Evolutionary conservation across 2,797 vertebrate genomes (phyloP), one percentile per base, ranked within the genome.

Genomic region (Perodicticus potto): DNA sequence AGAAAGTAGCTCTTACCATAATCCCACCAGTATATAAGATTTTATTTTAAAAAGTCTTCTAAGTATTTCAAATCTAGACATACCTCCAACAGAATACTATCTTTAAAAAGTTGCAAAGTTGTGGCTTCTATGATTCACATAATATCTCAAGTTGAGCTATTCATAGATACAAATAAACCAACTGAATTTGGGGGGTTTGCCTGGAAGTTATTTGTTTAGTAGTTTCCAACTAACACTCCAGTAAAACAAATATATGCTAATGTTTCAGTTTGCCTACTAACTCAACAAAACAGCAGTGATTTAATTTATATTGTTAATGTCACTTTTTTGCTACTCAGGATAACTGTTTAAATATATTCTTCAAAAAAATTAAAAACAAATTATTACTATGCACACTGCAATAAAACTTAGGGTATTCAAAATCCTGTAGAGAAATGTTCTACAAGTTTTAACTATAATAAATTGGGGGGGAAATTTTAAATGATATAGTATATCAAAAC

Each of bases 291-390:
- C 40, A 85, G 67, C 74, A 55, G 32, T 74, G 27, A 94, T 74
- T 88, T 80, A 43, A 78, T 57, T 83, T 88, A 87, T 2, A 76
- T 67, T 49, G 40, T 22, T 90, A 78, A 88, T 85, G 25, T 14
- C 57, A 69, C 57, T 69, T 86, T 94, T 94, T 91, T 88, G 59
- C 40, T 76, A 77, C 25, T 85, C 32, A 13, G 10, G 14, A 70
- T 65, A 91, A 83, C n/a, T 84, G 53, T 85, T 69, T 53, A 89
- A 89, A 86, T 63, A 53, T 57, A 89, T 76, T 94, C 84, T 81
- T 92, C 32, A 91, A 86, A 88, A 87, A 34, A 20, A 59, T 86
- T 86, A 23, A 49, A 70, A 37, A 81, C 81, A 89, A 80, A 76
- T 72, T 65, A 70, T 76, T 92, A 82, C 20, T 45, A 61, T 57